Conservation (phyloP, 2,888 invertebrate species). For the Lasioglossum pauxillum region DNA sequence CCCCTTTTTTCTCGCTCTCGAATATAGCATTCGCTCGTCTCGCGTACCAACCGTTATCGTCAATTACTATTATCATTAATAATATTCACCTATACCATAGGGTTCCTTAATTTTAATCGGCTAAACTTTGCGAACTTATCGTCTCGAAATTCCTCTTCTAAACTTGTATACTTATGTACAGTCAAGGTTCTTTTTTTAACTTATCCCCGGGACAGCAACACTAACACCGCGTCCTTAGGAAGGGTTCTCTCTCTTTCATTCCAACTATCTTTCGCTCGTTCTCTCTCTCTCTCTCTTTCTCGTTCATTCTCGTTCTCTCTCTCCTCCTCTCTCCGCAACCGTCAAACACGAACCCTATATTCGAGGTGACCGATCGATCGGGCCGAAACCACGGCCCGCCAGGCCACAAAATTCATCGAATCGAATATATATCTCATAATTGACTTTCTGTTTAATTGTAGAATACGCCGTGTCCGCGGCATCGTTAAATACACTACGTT, state of each 20-base stretch:
- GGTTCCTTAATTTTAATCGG: slow-evolving; percentile 65
- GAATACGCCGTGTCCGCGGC: slow-evolving; percentile 66
- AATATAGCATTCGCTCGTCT: slow-evolving; percentile 16
- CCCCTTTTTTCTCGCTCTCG: slow-evolving; percentile 10
- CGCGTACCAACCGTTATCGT: slow-evolving; percentile 51
- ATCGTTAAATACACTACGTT: slow-evolving; percentile 73
- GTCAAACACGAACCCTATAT: slow-evolving; percentile 45
- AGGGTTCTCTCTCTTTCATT: slow-evolving; percentile 47
- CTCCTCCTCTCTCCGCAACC: slow-evolving; percentile 8
- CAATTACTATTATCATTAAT: slow-evolving; percentile 59
- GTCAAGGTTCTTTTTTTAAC: slow-evolving; percentile 65
- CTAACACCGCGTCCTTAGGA: slow-evolving; percentile 66
- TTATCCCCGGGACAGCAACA: slow-evolving; percentile 50
- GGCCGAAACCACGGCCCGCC: slow-evolving; percentile 19
- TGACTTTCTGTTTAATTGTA: slow-evolving; percentile 80
- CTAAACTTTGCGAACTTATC: slow-evolving; percentile 72
- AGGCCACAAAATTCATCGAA: slow-evolving; percentile 55
- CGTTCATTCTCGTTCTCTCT: slow-evolving; percentile 9
- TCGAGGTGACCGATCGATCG: slow-evolving; percentile 56
- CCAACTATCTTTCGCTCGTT: background rate
- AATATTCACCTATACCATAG: slow-evolving; percentile 65
- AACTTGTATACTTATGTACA: slow-evolving; percentile 74
- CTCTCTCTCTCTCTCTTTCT: background rate
- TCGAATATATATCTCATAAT: slow-evolving; percentile 74
- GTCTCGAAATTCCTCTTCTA: slow-evolving; percentile 63